Evolutionary conservation across 1,140 invertebrate species (phyloP), one percentile per base, ranked within the genome.

Genomic region (Drosophila orosa): DNA sequence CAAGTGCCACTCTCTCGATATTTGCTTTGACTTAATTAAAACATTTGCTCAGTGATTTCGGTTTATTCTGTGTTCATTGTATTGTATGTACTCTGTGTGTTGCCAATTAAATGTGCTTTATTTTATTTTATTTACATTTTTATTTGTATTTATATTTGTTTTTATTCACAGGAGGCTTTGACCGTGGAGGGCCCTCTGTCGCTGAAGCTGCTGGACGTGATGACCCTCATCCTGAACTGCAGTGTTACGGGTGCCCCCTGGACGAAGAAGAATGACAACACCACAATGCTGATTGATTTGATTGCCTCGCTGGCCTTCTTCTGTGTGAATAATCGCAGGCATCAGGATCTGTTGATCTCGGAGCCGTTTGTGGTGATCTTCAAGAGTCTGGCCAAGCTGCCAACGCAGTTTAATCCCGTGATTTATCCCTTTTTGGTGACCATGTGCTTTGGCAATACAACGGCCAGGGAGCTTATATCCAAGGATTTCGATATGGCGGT

Each of bases 371-470:
- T 71, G n/a, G 77, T 72, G 50, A 92, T 92, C 40, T 81, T 92
- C 39, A 92, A 92, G 74, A 81, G 57, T 63, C 58, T 92, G 67
- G 74, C 78, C 55, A 92, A 92, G 62, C 55, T 92, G 54, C 74
- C 91, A 13, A 59, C 68, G 25, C 54, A 87, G 29, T 92, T 98
- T 33, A 95, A 95, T 59, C 94, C 93, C 48, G 95, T 96, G 29
- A 94, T 99, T 25, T 96, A 98, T 92, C 98, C 98, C 2, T 98
- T 97, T 0, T 93, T 99, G 33, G 94, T 98, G 58, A 95, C 96
- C 12, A 73, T 91, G 29, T 92, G 72, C 54, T 83, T 74, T 42
- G 74, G 90, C 54, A 91, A 92, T 85, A 24, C 78, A 0, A 42
- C 80, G 4, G 91, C 90, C 13, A 78, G 82, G 55, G 74, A 85